Base-by-base conservation (phyloP, 2,113 vertebrate genomes). In the Genyomyrus donnyi region DNA sequence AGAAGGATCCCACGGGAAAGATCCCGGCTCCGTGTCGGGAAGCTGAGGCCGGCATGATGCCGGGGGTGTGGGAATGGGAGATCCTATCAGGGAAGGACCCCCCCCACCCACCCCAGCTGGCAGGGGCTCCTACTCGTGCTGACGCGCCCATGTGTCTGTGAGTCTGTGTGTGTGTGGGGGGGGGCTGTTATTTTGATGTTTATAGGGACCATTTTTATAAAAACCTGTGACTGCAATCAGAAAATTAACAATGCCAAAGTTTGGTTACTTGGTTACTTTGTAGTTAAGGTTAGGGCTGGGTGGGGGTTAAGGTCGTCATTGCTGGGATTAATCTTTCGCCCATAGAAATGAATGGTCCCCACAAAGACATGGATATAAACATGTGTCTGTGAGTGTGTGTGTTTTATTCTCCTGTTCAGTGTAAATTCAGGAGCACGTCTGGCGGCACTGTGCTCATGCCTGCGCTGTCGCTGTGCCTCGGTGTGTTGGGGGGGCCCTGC, bases 1-100 rank as follows among this genome's bases (percentile, higher is more conserved):
- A 93, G 92, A 92, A 94, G 93, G 94, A 95, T 96, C 96, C 96
- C 96, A 96, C 95, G 96, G 96, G 96, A 96, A 70, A 96, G 94
- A 94, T 94, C 92, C 91, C 85, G 94, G 92, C 91, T 94, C 94
- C 94, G 95, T 94, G 94, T 94, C 92, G 10, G 91, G 89, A 92
- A 86, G 53, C 48, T 19, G 85, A 88, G 8, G 35, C 19, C 31
- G 45, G 19, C 74, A 19, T 3, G 87, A n/a, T 52, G 17, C n/a
- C 15, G 62, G 49, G 66, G 11, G 15, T 87, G 83, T 66, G 56
- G 13, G 42, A 85, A 52, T 13, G 7, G 86, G 49, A 87, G 86
- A 87, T 92, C 91, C 92, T 89, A 62, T 87, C 27, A 31, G 85
- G 86, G 52, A 70, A 45, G 45, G 85, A 85, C 42, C 80, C 39